Percentiles rank a stretch among this genome's conserved stretches.
These are phyloP conservation scores for Amphiduros pacificus DNA, from an alignment of 2,888 invertebrate species.

Conservation along the genomic window DNA sequence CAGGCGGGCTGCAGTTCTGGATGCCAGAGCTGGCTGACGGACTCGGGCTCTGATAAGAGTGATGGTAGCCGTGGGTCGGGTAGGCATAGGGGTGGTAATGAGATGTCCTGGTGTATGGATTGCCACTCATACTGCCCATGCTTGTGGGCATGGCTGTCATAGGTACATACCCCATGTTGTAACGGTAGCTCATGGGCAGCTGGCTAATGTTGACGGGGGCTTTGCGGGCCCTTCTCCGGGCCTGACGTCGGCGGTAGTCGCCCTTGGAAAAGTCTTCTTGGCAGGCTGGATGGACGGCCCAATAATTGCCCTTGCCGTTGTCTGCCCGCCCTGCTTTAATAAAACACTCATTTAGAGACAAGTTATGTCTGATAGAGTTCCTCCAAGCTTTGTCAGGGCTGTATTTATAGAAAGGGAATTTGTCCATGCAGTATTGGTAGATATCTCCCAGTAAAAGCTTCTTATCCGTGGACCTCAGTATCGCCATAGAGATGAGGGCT, in stretches of 20 bases:
- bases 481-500: slow-evolving; percentile 56
- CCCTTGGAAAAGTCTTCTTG: slow-evolving; percentile 94
- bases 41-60: no score
- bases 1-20: no score
- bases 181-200: slow-evolving; percentile 9
- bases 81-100: no score
- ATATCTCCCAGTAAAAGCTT: slow-evolving; percentile 54
- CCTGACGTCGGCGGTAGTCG: slow-evolving; percentile 91
- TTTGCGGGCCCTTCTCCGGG: slow-evolving; percentile 77
- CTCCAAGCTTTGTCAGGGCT: slow-evolving; percentile 50
- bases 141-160: slow-evolving; percentile 5
- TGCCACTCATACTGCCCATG: no score
- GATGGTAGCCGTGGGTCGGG: no score
- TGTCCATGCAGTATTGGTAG: slow-evolving; percentile 52
- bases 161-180: slow-evolving; percentile 11
- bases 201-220: slow-evolving; percentile 9
- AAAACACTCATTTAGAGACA: slow-evolving; percentile 56
- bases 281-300: slow-evolving; percentile 98
- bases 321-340: slow-evolving; percentile 52
- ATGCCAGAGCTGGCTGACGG: no score
- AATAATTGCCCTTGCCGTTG: slow-evolving; percentile 97
- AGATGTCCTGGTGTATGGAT: no score
- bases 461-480: slow-evolving; percentile 45
- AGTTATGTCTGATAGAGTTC: slow-evolving; percentile 55
- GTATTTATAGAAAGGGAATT: slow-evolving; percentile 49